Evolutionary conservation across 2,888 invertebrate species (phyloP).

Genomic region (Epirrhoe tristata): DNA sequence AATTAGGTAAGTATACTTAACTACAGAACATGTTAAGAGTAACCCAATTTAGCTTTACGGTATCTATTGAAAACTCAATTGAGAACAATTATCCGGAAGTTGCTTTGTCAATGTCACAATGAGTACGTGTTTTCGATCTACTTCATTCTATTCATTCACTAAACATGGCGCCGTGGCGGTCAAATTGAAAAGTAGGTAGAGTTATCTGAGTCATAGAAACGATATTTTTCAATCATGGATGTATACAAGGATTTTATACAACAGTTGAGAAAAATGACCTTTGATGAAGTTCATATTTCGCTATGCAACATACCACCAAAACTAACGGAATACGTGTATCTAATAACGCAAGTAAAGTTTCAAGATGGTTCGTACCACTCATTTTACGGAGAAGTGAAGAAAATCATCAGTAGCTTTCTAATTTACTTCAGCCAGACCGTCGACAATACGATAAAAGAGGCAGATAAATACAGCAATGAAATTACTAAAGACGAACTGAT

Average conservation of each 20-base stretch:
- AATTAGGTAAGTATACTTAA: no score
- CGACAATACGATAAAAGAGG: slow-evolving; percentile 55
- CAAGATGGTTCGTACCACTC: slow-evolving; percentile 56
- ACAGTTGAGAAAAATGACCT: slow-evolving; percentile 52
- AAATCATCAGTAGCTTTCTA: slow-evolving; percentile 57
- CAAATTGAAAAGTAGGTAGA: slow-evolving; percentile 22
- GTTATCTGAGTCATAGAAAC: neutral
- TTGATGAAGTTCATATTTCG: slow-evolving; percentile 53
- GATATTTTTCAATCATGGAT: slow-evolving; percentile 48
- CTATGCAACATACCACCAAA: slow-evolving; percentile 54
- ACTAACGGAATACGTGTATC: slow-evolving; percentile 53
- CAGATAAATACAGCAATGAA: slow-evolving; percentile 50
- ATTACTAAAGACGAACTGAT: slow-evolving; percentile 52
- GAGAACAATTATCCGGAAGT: neutral
- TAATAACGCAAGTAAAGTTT: slow-evolving; percentile 52
- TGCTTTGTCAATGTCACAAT: neutral
- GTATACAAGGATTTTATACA: slow-evolving; percentile 61
- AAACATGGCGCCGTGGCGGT: slow-evolving; percentile 22
- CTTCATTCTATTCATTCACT: slow-evolving; percentile 6
- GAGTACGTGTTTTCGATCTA: neutral
- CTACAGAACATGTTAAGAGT: no score
- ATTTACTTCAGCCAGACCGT: slow-evolving; percentile 55
- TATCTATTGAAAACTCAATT: neutral
- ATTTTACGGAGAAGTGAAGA: slow-evolving; percentile 66
- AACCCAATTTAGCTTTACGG: no score